Base-by-base conservation (phyloP, 1,140 invertebrate genomes). In the Diploscapter pachys region DNA sequence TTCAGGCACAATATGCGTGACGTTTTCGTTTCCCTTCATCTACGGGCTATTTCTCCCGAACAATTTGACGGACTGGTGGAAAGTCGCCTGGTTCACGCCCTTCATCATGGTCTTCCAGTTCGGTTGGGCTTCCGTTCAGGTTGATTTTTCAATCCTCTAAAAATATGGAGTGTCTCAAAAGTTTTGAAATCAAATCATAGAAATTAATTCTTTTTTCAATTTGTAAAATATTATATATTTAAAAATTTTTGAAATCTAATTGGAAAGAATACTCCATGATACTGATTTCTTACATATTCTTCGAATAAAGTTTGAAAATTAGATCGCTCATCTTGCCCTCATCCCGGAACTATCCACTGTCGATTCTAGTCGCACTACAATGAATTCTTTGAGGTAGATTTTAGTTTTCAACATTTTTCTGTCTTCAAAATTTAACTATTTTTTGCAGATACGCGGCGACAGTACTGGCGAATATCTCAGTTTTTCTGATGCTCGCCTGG, bases 41-140 rank as follows among this genome's bases (percentile, higher is more conserved):
- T 97, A 96, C 86, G 31, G 31, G 31, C 31, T 31, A 31, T 31
- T 31, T 31, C 31, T 31, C 31, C 31, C 31, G 31, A 90, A 90
- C 5, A 88, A 89, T 65, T 96, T 93, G 84, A 79, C 87, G 4
- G 83, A 91, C 80, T 91, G 89, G 89, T 90, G 91, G 1, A 91
- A 93, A 86, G 88, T 96, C 80, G 87, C 93, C 76, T 97, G 96
- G 86, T 97, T 93, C 87, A 89, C 90, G 54, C 89, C 92, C 57
- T 96, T 97, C 87, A 92, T 97, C 61, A 87, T 92, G 63, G 91
- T 97, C 78, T 97, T 97, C 87, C 95, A 98, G 90, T 93, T 96
- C 87, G 95, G 95, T 48, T 97, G 95, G 95, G 94, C 94, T 3
- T 87, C 92, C 8, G 92, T 93, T 2, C 95, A 83, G 67, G 81